These are phyloP conservation scores for Sus cebifrons DNA, from an alignment of 2,797 vertebrate species.

Conservation along the genomic window DNA sequence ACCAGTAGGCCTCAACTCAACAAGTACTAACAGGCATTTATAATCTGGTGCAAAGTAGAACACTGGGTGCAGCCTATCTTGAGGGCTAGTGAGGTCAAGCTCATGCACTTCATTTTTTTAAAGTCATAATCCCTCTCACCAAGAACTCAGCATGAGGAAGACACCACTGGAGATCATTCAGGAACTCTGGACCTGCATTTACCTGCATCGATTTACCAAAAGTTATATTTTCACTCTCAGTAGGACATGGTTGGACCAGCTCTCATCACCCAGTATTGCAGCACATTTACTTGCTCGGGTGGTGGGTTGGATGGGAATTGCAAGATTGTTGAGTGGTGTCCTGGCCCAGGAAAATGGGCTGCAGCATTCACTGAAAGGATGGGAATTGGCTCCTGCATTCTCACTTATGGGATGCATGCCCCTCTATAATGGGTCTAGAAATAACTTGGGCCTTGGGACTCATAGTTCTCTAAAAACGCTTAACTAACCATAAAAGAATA, in stretches of 20 bases:
- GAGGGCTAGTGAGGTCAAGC: not conserved
- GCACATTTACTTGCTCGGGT: not conserved
- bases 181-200: not conserved
- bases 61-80: not conserved
- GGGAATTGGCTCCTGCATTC: conserved; percentile 23
- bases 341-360: not conserved
- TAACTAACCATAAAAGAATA: conserved; percentile 55
- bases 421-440: conserved; percentile 2
- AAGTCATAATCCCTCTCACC: not conserved
- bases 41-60: not conserved
- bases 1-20: not conserved
- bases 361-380: not conserved
- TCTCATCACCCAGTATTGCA: not conserved
- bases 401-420: conserved; percentile 34
- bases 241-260: not conserved
- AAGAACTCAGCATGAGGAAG: not conserved
- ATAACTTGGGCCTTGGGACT: conserved; percentile 58
- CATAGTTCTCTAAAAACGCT: conserved; percentile 56
- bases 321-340: not conserved
- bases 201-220: not conserved
- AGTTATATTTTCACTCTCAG: conserved; percentile 23
- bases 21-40: not conserved
- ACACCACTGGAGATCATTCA: not conserved
- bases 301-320: not conserved
- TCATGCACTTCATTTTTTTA: not conserved